Evolutionary conservation across 2,113 vertebrate species (phyloP).

Genomic region (Passer montanus): DNA sequence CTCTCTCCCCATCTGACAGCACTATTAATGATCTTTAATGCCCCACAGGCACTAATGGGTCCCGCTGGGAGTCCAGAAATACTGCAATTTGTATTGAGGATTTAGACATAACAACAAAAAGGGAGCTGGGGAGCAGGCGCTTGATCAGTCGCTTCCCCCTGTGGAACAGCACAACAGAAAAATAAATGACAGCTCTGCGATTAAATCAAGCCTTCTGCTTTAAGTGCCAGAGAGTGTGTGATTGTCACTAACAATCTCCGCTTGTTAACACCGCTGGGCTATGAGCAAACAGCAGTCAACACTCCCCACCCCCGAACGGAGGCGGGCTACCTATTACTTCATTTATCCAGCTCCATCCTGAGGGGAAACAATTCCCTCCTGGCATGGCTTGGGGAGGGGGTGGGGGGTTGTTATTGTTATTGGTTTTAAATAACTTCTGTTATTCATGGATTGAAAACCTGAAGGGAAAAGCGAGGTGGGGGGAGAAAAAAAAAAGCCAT

Average conservation of each 20-base stretch:
- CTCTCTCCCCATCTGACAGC: constrained; percentile 87
- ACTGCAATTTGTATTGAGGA: constrained; percentile 99
- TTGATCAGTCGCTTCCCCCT: constrained; percentile 85
- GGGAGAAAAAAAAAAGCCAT: not conserved
- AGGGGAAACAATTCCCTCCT: constrained; percentile 38
- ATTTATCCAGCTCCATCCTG: constrained; percentile 27
- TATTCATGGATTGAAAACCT: not conserved
- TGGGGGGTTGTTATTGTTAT: constrained; percentile 14
- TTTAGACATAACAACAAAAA: constrained; percentile 88
- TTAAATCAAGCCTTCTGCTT: constrained; percentile 92
- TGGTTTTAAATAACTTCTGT: constrained; percentile 51
- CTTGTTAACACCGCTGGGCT: constrained; percentile 88
- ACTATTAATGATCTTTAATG: constrained; percentile 99
- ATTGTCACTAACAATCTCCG: constrained; percentile 90
- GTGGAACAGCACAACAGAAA: constrained; percentile 84
- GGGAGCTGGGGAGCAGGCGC: constrained; percentile 72
- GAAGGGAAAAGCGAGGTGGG: not conserved
- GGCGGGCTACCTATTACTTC: constrained; percentile 50
- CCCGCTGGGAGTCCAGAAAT: constrained; percentile 96
- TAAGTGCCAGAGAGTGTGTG: constrained; percentile 83
- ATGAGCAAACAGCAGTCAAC: constrained; percentile 84
- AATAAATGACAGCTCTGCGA: constrained; percentile 89
- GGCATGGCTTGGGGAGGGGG: not conserved
- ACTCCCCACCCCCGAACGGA: constrained; percentile 20
- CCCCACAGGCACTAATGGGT: constrained; percentile 98